Percentiles rank a stretch among this genome's conserved stretches.
phyloP scores from a whole-genome alignment of 2,113 vertebrate species.

The Bos javanicus region DNA sequence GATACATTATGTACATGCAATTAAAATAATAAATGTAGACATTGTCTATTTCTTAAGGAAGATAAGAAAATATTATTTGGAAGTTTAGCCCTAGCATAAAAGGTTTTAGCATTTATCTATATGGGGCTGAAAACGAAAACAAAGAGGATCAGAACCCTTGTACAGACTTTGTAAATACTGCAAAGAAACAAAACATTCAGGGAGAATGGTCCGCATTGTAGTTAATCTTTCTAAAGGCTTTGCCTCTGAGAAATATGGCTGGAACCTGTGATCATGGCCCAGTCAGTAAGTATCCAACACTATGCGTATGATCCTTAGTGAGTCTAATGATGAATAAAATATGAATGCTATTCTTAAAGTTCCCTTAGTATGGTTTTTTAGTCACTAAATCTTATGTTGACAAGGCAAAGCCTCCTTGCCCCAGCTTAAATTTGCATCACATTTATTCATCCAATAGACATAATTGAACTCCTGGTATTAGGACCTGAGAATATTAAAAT shows the following conservation, averaged over 20 bases:
- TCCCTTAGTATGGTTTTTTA: conserved; percentile 23
- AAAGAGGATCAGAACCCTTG: neutral
- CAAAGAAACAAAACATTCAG: neutral
- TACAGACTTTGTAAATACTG: neutral
- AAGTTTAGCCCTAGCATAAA: neutral
- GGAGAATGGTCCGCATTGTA: neutral
- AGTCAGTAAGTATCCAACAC: neutral
- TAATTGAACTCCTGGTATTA: conserved; percentile 44
- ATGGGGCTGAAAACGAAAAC: neutral
- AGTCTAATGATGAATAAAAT: conserved; percentile 35
- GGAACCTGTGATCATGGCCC: neutral
- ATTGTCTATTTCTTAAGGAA: neutral
- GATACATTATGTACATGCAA: neutral
- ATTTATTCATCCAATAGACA: conserved; percentile 54
- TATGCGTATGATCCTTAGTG: neutral
- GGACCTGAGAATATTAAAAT: conserved; percentile 22
- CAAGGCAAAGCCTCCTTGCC: conserved; percentile 46
- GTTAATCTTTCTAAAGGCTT: neutral
- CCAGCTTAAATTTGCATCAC: conserved; percentile 46
- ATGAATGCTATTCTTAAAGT: conserved; percentile 4
- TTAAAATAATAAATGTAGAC: neutral
- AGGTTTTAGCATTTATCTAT: neutral
- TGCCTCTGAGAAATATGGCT: neutral
- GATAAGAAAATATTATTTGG: neutral
- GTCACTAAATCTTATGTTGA: conserved; percentile 50